phyloP scores from a whole-genome alignment of 2,888 invertebrate species.

The Clostera curtula region DNA sequence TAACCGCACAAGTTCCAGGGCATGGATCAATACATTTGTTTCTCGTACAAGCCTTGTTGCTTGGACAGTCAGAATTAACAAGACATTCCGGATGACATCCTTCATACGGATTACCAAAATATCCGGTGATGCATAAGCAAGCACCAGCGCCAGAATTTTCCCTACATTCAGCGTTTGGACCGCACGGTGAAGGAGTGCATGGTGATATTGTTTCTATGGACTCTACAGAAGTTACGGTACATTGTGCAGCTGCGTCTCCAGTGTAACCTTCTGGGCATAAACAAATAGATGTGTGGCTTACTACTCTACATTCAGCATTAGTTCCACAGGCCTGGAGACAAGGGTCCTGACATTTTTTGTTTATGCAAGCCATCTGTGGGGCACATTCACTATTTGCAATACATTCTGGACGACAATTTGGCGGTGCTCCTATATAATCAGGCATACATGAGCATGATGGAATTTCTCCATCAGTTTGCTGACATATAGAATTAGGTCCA shows the following conservation, averaged over 20 bases:
- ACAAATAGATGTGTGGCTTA: constrained; percentile 84
- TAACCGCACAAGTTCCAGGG: constrained; percentile 83
- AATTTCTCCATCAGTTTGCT: constrained; percentile 65
- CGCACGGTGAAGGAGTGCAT: constrained; percentile 77
- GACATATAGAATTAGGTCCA: constrained; percentile 82
- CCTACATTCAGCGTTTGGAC: constrained; percentile 77
- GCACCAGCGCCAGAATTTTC: constrained; percentile 76
- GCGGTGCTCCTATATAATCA: constrained; percentile 80
- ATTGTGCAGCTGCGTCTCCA: constrained; percentile 85
- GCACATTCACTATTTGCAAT: constrained; percentile 82
- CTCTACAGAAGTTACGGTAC: constrained; percentile 43
- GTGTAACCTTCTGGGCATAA: constrained; percentile 79
- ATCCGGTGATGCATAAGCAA: constrained; percentile 81
- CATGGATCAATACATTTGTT: constrained; percentile 87
- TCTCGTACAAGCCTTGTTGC: constrained; percentile 80
- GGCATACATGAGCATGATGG: constrained; percentile 83
- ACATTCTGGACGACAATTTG: constrained; percentile 84
- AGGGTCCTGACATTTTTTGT: constrained; percentile 85
- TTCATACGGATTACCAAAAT: constrained; percentile 87
- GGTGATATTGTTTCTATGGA: constrained; percentile 59
- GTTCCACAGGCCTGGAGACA: constrained; percentile 83
- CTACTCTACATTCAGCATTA: constrained; percentile 83
- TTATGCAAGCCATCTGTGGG: constrained; percentile 80
- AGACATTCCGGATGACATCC: constrained; percentile 84
- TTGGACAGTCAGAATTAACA: constrained; percentile 81